Conservation (phyloP, 2,888 invertebrate species). For the Eupithecia exiguata region DNA sequence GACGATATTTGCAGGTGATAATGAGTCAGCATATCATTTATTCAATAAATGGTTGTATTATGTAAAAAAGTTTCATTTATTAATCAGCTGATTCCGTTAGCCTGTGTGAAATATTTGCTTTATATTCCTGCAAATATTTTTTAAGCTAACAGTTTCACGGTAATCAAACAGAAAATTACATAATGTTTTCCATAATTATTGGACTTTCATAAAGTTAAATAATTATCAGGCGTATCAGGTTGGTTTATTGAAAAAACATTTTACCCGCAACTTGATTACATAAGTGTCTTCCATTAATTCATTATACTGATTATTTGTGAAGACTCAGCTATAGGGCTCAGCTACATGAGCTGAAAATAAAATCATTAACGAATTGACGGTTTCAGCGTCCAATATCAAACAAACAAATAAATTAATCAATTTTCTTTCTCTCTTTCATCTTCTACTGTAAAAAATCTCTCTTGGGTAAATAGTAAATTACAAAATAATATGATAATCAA, state of each 20-base stretch:
- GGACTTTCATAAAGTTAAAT: neutral
- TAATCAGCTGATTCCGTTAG: neutral
- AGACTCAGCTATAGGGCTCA: neutral
- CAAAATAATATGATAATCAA: too few species aligned
- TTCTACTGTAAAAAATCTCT: too few species aligned
- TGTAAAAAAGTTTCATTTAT: neutral
- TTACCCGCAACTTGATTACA: neutral
- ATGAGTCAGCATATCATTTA: neutral
- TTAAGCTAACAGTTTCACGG: neutral
- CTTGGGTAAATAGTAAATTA: too few species aligned
- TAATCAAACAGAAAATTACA: neutral
- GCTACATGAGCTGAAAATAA: neutral
- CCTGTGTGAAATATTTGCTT: neutral
- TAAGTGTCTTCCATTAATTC: neutral
- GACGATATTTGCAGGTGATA: neutral
- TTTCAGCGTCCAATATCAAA: too few species aligned
- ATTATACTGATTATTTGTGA: slow-evolving; percentile 1
- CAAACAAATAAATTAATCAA: too few species aligned
- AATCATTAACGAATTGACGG: neutral
- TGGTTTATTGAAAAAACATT: neutral
- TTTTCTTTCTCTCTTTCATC: too few species aligned
- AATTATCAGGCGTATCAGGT: neutral
- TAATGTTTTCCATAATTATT: neutral
- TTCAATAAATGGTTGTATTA: neutral
- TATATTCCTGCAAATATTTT: neutral